Evolutionary conservation across 2,113 vertebrate species (phyloP), one percentile per base, ranked within the genome.

Genomic region (Psilopogon haemacephalus): DNA sequence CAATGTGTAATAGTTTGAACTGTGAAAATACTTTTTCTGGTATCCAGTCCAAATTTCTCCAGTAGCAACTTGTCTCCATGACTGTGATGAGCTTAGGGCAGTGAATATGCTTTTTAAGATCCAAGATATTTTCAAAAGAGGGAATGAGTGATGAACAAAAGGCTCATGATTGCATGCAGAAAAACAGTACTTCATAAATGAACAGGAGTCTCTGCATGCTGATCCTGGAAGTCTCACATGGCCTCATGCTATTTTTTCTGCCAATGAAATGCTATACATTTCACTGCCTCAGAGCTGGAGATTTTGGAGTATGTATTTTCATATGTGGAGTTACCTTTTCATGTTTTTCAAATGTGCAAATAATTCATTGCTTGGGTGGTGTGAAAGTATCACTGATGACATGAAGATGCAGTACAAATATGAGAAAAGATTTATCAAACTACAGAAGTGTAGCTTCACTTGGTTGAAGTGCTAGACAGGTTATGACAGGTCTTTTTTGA

Each of bases 361-460:
- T 72, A 95, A 85, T 92, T 90, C 5, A 89, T 67, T 79, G 12
- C 17, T 87, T 55, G 69, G 18, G 13, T 85, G 92, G 73, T 65
- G 73, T 76, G 63, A 89, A 74, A 37, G 3, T 92, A 73, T 69
- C 32, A 30, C 42, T 59, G 63, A 62, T 54, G 58, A 81, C 58
- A 84, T 33, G 62, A 72, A 93, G 40, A 72, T 48, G 12, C 7
- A 70, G 15, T 28, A 82, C 33, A 86, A 79, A 67, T 78, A 68
- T n/a, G 38, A 88, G 75, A 38, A 94, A 90, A 94, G 32, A 19
- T 70, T 70, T 92, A 73, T 88, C 70, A 65, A 82, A 50, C 40
- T 69, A 44, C 50, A 30, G 15, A 83, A 75, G 7, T 67, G 38
- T 72, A 84, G 15, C 4, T 89, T 16, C 12, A 35, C 12, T 78